These are phyloP conservation scores for Tenebrio molitor DNA, from an alignment of 1,140 invertebrate genomes.

Conservation along the genomic window DNA sequence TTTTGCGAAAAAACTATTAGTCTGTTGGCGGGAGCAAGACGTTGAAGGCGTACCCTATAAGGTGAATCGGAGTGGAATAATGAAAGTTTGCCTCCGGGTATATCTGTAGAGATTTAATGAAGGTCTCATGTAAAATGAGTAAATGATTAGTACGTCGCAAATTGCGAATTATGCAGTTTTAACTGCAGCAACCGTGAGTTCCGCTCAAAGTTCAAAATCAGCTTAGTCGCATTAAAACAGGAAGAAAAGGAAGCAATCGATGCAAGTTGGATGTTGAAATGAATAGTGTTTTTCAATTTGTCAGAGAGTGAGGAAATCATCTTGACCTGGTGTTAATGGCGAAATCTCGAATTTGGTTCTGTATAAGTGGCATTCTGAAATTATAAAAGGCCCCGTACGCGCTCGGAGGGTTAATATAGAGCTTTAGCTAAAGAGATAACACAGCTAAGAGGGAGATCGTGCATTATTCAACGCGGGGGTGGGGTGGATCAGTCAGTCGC, in stretches of 20 bases:
- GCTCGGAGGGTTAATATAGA: constrained; percentile 56
- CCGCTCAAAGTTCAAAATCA: constrained; percentile 1
- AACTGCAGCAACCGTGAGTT: not conserved
- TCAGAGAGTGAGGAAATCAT: not conserved
- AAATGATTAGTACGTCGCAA: not conserved
- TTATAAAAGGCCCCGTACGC: constrained; percentile 50
- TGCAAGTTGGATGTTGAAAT: not conserved
- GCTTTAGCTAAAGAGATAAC: constrained; percentile 60
- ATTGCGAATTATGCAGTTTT: not conserved
- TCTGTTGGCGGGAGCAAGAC: too few relatives aligned
- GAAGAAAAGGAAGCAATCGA: too few relatives aligned
- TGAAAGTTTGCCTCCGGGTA: too few relatives aligned
- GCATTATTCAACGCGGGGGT: constrained; percentile 56
- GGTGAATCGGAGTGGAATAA: too few relatives aligned
- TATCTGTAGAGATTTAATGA: not conserved
- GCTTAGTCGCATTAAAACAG: not conserved
- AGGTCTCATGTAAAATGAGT: not conserved
- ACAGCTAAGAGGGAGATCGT: constrained; percentile 52
- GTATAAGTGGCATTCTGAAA: constrained; percentile 47
- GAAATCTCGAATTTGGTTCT: not conserved
- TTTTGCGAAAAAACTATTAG: too few relatives aligned
- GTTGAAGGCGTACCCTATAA: too few relatives aligned
- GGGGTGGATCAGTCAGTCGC: constrained; percentile 44
- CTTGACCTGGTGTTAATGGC: constrained; percentile 12
- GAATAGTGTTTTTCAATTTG: constrained; percentile 18